phyloP scores from a whole-genome alignment of 2,888 invertebrate species.

The Timandra comae region DNA sequence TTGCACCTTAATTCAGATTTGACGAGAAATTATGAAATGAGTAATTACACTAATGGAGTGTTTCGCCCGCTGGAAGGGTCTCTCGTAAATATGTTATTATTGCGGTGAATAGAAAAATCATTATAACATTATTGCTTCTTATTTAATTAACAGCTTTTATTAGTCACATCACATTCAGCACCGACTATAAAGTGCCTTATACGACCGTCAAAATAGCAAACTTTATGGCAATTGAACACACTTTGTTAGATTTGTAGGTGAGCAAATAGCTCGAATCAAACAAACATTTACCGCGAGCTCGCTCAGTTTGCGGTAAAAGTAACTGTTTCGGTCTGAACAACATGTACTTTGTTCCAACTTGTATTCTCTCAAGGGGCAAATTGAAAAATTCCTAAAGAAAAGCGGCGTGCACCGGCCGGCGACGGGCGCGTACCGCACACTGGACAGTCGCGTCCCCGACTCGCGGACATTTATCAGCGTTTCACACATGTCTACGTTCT shows the following conservation, averaged over 20 bases:
- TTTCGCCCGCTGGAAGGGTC: too few species aligned
- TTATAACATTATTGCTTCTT: too few species aligned
- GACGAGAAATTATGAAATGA: constrained; percentile 29
- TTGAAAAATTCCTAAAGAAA: constrained; percentile 50
- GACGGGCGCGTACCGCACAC: constrained; percentile 1
- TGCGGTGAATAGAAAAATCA: too few species aligned
- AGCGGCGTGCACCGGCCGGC: constrained; percentile 25
- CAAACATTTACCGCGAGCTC: constrained; percentile 15
- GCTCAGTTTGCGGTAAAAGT: constrained; percentile 21
- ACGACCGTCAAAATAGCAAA: too few species aligned
- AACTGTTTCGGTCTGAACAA: constrained; percentile 23
- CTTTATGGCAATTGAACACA: too few species aligned
- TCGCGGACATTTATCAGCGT: constrained; percentile 35
- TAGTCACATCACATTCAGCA: too few species aligned
- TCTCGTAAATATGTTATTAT: too few species aligned
- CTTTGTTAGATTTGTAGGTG: too few species aligned
- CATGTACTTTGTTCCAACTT: constrained; percentile 39
- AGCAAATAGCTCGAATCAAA: too few species aligned
- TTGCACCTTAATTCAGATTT: constrained; percentile 26
- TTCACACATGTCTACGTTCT: constrained; percentile 32
- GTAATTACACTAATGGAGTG: constrained; percentile 41
- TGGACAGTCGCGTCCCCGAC: constrained; percentile 10
- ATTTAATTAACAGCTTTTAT: too few species aligned
- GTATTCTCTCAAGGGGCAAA: constrained; percentile 47
- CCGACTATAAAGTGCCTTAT: too few species aligned